phyloP scores from a whole-genome alignment of 1,140 invertebrate genomes.

The Hycleus phaleratus region DNA sequence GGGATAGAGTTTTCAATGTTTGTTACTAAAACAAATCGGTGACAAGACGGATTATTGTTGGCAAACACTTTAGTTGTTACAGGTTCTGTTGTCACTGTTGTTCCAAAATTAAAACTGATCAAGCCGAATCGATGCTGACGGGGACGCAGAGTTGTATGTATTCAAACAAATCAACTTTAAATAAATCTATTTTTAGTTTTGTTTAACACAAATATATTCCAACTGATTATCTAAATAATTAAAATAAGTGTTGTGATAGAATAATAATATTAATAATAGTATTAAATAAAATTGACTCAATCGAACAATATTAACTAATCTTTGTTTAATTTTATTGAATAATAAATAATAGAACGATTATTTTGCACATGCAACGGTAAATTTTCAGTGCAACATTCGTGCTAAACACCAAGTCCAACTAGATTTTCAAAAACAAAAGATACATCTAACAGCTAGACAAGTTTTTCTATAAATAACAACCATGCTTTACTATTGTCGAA shows the following conservation, averaged over 20 bases:
- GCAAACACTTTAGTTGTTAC: constrained; percentile 4
- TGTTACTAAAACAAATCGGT: neutral
- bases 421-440: too few species aligned
- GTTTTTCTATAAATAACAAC: too few species aligned
- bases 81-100: constrained; percentile 17
- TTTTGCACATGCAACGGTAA: too few species aligned
- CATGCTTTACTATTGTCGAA: too few species aligned
- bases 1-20: too few species aligned
- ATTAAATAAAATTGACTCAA: neutral
- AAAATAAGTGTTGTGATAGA: neutral
- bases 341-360: neutral
- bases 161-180: constrained; percentile 15
- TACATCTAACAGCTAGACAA: too few species aligned
- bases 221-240: neutral
- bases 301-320: neutral
- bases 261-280: neutral
- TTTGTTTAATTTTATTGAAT: neutral
- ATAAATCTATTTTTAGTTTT: neutral
- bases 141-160: too few species aligned
- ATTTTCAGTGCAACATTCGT: too few species aligned
- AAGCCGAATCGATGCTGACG: constrained; percentile 9
- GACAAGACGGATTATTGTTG: neutral
- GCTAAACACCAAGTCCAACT: too few species aligned
- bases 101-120: constrained; percentile 28
- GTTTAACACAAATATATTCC: neutral